Base-by-base conservation (phyloP, 2,797 vertebrate genomes). In the Sphenodon punctatus region DNA sequence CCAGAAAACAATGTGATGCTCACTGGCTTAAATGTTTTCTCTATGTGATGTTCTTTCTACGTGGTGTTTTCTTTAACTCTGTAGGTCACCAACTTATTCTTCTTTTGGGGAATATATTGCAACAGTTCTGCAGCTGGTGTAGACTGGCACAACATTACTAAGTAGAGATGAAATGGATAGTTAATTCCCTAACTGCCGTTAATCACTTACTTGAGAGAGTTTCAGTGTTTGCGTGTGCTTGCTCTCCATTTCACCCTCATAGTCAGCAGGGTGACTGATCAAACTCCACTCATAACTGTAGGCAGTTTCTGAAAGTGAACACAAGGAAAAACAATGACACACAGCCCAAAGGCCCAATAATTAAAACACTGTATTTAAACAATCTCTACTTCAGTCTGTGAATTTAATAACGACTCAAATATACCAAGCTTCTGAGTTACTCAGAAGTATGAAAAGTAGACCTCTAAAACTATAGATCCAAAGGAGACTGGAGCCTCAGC, bases 251-350 rank as follows among this genome's bases (percentile, higher is more conserved):
- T 94, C 89, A 72, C 93, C 95, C 49, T 82, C 84, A 22, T 96
- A 96, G 87, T 93, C 94, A 74, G 78, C 76, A 48, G 96, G 96
- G 46, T 95, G 94, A 78, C 79, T 95, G 69, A 96, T 84, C 79
- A 96, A 92, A 81, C 91, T 96, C 97, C 97, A 97, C 49, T 96
- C 92, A 78, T 95, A 97, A 41, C 46, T 92, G 76, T 96, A 97
- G 61, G 88, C 80, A 85, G 90, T 85, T 85, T 95, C 97, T 97
- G 90, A 76, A 82, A 74, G 34, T 39, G 59, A 55, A 43, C 78
- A 90, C 58, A 86, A 2, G 84, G 41, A 0, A 1, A 12, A 74
- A 70, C 14, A 73, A 46, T 1, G 9, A 80, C 75, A 71, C 7
- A 65, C 36, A 42, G 30, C n/a, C n/a, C n/a, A n/a, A n/a, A n/a